Evolutionary conservation across 2,113 vertebrate genomes (phyloP).

Genomic region (Phalacrocorax aristotelis): DNA sequence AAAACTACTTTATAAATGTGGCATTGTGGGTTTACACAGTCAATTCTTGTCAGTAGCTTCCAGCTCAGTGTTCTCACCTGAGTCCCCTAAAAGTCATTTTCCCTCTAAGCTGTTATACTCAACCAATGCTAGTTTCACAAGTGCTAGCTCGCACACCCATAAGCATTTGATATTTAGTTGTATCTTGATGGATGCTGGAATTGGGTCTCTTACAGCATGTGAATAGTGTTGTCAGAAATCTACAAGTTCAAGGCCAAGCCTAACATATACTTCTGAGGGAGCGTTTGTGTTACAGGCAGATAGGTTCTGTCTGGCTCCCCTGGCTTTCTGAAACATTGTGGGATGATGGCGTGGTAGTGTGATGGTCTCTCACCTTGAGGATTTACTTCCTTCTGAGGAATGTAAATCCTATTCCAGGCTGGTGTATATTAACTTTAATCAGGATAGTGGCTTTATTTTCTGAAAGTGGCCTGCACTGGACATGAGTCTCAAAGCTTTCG

Average conservation of each 20-base stretch:
- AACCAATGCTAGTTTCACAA: neutral
- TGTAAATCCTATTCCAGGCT: neutral
- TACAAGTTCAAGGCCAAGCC: neutral
- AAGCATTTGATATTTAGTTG: neutral
- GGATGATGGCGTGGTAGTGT: neutral
- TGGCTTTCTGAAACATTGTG: conserved; percentile 6
- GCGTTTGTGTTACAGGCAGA: conserved; percentile 29
- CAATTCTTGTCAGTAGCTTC: neutral
- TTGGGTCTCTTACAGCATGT: neutral
- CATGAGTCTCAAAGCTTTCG: neutral
- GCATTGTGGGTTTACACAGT: neutral
- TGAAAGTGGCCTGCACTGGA: neutral
- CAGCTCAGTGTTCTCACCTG: neutral
- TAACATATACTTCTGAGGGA: neutral
- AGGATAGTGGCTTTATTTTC: neutral
- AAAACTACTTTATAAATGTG: neutral
- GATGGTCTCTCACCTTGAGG: neutral
- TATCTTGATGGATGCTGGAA: neutral
- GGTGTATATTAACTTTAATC: neutral
- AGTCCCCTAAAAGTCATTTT: neutral
- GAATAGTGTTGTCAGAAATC: neutral
- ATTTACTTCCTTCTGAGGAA: neutral
- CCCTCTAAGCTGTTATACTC: neutral
- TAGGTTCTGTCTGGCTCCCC: conserved; percentile 40
- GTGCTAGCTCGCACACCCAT: neutral